Evolutionary conservation across 2,888 invertebrate genomes (phyloP), one percentile per base, ranked within the genome.

Genomic region (Gasteruption jaculator): DNA sequence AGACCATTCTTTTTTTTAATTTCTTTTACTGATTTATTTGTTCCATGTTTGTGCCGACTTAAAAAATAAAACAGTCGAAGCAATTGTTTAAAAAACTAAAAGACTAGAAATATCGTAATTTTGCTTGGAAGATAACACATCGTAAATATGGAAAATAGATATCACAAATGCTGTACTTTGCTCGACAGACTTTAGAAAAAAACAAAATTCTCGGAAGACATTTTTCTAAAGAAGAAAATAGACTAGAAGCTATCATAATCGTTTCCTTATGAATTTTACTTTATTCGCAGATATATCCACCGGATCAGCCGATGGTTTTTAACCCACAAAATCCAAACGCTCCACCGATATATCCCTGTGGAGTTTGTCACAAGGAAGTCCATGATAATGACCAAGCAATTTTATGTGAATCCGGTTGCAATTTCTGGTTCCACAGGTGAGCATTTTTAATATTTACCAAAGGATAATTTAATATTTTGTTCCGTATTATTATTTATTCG

Each of bases 301-400:
- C 89, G 4, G 91, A 94, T 68, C 93, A 94, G 69, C 89, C 94
- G 1, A 94, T 95, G 93, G 92, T 96, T 49, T 95, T 94, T 71
- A 96, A 96, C 73, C 91, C 94, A 29, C 93, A 95, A 72, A 97
- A 96, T 73, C 96, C 95, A 1, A 96, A 95, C 71, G 96, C 96
- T 38, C 96, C 96, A 34, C 95, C 96, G 2, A 95, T 96, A 54
- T 95, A 95, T 72, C 94, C 95, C 0, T 97, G 96, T 74, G 96
- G 96, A 49, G 85, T 91, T 43, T 97, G 96, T 75, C 95, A 94
- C 74, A 94, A 94, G 75, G 96, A 97, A 77, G 91, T 94, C 42
- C 94, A 95, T 74, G 96, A 97, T 74, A 95, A 95, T 75, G 96
- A 97, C 74, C 94, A 96, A 76, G 95, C 94, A 44, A 92, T 93